phyloP scores from a whole-genome alignment of 1,140 invertebrate genomes.

The Holcopasites calliopsidis region DNA sequence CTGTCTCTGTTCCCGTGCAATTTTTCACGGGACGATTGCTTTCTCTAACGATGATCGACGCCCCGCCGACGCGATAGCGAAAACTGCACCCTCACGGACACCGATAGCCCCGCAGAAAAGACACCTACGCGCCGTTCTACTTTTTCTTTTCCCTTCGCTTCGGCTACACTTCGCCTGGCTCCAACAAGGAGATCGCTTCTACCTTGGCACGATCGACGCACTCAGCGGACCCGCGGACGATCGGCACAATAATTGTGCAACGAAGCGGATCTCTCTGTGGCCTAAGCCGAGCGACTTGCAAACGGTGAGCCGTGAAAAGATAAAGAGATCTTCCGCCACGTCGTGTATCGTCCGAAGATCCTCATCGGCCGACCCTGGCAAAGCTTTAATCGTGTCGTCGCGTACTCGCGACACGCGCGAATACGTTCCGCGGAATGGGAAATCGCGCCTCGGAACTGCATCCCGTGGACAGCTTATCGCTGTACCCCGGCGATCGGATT shows the following conservation, averaged over 20 bases:
- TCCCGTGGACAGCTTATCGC: too few relatives aligned
- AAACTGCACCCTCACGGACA: not conserved
- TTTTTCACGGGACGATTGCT: constrained; percentile 14
- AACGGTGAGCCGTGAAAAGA: not conserved
- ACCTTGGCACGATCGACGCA: not conserved
- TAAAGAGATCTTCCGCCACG: too few relatives aligned
- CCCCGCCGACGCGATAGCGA: not conserved
- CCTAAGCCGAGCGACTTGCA: not conserved
- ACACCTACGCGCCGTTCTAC: not conserved
- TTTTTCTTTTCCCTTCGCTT: not conserved
- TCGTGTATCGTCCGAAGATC: too few relatives aligned
- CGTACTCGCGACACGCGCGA: too few relatives aligned
- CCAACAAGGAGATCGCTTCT: not conserved
- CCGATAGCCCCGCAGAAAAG: constrained; percentile 8
- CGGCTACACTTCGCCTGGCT: not conserved
- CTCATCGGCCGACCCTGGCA: too few relatives aligned
- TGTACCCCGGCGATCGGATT: not conserved
- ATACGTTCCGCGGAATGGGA: too few relatives aligned
- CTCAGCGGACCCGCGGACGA: not conserved
- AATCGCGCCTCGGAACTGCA: too few relatives aligned
- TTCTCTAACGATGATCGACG: constrained; percentile 4
- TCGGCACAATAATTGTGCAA: not conserved
- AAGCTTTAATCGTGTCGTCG: too few relatives aligned
- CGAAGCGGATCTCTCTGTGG: not conserved
- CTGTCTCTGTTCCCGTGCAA: not conserved